These are phyloP conservation scores for Coelinius sp. DNA, from an alignment of 2,888 invertebrate species.

Conservation along the genomic window DNA sequence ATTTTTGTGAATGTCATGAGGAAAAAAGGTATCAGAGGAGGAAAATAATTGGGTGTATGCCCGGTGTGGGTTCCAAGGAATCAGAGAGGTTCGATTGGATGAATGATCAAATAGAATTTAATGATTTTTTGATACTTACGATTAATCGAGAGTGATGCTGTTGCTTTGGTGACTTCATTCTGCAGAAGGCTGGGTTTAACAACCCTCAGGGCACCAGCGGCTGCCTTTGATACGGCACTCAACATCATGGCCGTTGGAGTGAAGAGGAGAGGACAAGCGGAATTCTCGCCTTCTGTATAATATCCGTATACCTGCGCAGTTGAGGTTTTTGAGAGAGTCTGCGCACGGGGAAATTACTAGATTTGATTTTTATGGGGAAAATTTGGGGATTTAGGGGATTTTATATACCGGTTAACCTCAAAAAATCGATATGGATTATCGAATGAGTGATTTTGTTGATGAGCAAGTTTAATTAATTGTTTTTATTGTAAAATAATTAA, in stretches of 20 bases:
- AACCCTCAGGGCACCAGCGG: constrained; percentile 74
- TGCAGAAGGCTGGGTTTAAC: constrained; percentile 73
- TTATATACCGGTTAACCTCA: too few relatives aligned
- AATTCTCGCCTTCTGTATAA: too few relatives aligned
- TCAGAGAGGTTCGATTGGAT: neutral
- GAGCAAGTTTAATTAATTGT: too few relatives aligned
- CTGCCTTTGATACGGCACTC: constrained; percentile 74
- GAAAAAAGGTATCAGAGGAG: neutral
- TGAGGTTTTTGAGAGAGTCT: too few relatives aligned
- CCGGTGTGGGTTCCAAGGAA: neutral
- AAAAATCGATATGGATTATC: too few relatives aligned
- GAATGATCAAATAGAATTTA: neutral
- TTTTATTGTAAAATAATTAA: too few relatives aligned
- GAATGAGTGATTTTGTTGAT: too few relatives aligned
- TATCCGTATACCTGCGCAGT: too few relatives aligned
- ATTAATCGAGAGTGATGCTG: constrained; percentile 72
- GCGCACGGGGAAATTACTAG: too few relatives aligned
- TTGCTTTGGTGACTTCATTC: constrained; percentile 72
- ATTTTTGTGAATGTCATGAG: neutral
- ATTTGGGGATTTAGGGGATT: too few relatives aligned
- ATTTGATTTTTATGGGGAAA: too few relatives aligned
- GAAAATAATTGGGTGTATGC: neutral
- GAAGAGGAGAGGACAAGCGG: constrained; percentile 58
- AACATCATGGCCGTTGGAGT: constrained; percentile 73
- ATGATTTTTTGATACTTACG: constrained; percentile 72